Conservation (phyloP, 2,113 vertebrate species). For the Falco punctatus region DNA sequence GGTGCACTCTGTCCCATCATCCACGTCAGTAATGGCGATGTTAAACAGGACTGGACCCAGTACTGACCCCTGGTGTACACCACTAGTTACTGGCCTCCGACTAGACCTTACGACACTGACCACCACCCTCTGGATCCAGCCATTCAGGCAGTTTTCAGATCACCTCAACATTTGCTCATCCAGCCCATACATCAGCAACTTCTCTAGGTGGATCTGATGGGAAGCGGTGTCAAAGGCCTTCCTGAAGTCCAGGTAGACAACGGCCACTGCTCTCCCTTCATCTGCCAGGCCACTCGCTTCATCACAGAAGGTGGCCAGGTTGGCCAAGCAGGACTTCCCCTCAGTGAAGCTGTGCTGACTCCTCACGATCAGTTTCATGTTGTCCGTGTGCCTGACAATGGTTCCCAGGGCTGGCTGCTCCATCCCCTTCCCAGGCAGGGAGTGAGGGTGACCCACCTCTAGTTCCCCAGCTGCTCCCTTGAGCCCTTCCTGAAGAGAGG, state of each 20-base stretch:
- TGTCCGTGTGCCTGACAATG: rapidly evolving
- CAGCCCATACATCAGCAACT: rapidly evolving
- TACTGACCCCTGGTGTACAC: no score
- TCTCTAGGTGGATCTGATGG: not conserved
- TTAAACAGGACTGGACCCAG: not conserved
- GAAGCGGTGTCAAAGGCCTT: rapidly evolving
- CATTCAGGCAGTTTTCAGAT: not conserved
- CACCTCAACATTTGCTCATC: not conserved
- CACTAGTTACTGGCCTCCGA: not conserved
- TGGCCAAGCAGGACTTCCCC: not conserved
- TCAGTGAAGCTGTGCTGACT: not conserved
- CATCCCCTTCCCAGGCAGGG: not conserved
- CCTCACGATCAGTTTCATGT: not conserved
- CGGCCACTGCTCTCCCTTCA: not conserved
- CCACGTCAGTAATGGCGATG: not conserved
- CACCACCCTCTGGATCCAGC: not conserved
- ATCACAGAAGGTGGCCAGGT: rapidly evolving
- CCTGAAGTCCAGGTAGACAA: not conserved
- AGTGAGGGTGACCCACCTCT: not conserved
- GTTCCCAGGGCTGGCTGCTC: not conserved
- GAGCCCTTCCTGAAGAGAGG: not conserved
- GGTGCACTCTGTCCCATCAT: not conserved
- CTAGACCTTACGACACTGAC: not conserved
- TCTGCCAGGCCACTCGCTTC: not conserved
- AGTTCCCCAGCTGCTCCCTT: not conserved